Conservation (phyloP, 1,140 invertebrate species). For the Aphelenchoides avenae region DNA sequence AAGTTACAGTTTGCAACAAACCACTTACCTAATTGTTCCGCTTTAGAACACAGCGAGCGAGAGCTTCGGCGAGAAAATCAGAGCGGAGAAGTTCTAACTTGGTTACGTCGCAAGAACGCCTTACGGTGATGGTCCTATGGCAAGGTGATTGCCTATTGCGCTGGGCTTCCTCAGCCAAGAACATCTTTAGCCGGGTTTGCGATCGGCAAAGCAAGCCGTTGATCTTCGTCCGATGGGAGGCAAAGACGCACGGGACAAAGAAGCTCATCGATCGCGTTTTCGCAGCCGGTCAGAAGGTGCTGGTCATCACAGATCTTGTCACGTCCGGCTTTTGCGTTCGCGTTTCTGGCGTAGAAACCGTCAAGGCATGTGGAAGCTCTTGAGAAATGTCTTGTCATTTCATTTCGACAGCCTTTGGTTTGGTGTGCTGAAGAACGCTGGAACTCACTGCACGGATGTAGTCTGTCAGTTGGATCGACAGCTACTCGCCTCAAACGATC, state of each 20-base stretch:
- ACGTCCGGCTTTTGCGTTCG: conserved; percentile 89
- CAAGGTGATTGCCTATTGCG: not conserved
- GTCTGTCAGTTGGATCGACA: conserved; percentile 85
- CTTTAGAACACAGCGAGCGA: conserved; percentile 4
- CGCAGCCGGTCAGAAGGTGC: conserved; percentile 71
- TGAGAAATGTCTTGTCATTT: not conserved
- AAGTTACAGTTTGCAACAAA: no score
- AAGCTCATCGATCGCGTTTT: conserved; percentile 88
- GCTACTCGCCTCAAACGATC: no score
- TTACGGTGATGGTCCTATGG: conserved; percentile 25
- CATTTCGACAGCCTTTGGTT: conserved; percentile 5
- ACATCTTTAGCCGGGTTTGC: conserved; percentile 25
- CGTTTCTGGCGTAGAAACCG: conserved; percentile 85
- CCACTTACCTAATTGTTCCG: no score
- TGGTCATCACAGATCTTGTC: conserved; percentile 94
- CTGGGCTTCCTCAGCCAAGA: not conserved
- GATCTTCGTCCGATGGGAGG: conserved; percentile 78
- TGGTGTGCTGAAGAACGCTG: conserved; percentile 68
- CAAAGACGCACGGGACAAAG: conserved; percentile 90
- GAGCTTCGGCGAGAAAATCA: conserved; percentile 5
- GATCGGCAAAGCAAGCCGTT: conserved; percentile 69
- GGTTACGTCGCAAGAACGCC: conserved; percentile 32
- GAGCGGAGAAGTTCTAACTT: conserved; percentile 11
- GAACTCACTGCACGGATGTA: conserved; percentile 72
- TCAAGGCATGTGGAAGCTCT: conserved; percentile 60